These are phyloP conservation scores for Pardosa pseudoannulata DNA, from an alignment of 2,888 invertebrate genomes.

Conservation along the genomic window DNA sequence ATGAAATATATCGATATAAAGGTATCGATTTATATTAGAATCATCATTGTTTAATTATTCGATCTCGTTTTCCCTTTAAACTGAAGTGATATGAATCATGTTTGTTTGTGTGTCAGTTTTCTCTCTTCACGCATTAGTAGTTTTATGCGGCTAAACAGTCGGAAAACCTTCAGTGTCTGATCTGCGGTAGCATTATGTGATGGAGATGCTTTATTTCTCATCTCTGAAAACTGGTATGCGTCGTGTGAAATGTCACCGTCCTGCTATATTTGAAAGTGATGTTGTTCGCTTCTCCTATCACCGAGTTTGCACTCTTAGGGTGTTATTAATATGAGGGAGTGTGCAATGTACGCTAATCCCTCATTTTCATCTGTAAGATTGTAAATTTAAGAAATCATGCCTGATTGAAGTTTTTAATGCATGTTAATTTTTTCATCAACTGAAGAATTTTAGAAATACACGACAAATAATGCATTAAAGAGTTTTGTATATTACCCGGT, in stretches of 20 bases:
- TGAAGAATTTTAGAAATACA: no score
- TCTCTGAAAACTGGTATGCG: not conserved
- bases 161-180: not conserved
- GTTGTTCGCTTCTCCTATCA: not conserved
- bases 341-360: not conserved
- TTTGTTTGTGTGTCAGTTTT: slow-evolving; percentile 72
- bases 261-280: not conserved
- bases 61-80: not conserved
- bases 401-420: no score
- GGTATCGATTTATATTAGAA: no score
- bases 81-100: slow-evolving; percentile 62
- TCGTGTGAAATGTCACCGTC: not conserved
- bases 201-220: not conserved
- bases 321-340: not conserved
- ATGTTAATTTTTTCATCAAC: no score
- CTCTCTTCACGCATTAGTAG: slow-evolving; percentile 32
- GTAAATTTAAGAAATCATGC: not conserved
- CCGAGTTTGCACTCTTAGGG: not conserved
- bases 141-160: slow-evolving; percentile 5
- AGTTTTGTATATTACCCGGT: no score
- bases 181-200: not conserved
- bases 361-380: not conserved
- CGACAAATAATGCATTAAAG: no score
- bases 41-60: no score
- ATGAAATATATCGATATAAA: no score